phyloP scores from a whole-genome alignment of 2,888 invertebrate species.

The Clanis bilineata region DNA sequence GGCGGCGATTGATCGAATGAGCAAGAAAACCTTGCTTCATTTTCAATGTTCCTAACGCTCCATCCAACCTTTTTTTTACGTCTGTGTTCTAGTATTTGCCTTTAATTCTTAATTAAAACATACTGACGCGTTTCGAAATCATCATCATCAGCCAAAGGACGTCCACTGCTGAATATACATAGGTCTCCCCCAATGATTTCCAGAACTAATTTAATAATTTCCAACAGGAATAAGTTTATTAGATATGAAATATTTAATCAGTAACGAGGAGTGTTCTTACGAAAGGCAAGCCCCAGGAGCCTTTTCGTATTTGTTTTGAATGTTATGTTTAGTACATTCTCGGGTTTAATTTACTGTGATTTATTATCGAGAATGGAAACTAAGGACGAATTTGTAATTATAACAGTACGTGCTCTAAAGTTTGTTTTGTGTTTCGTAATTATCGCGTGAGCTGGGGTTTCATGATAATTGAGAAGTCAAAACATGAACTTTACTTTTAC shows the following conservation, averaged over 20 bases:
- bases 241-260: slow-evolving; percentile 8
- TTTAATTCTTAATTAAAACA: slow-evolving; percentile 2
- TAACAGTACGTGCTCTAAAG: background rate
- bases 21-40: too few relatives aligned
- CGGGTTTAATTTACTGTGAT: slow-evolving; percentile 1
- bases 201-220: too few relatives aligned
- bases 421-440: slow-evolving; percentile 1
- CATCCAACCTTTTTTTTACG: too few relatives aligned
- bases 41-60: too few relatives aligned
- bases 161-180: too few relatives aligned
- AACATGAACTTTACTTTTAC: too few relatives aligned
- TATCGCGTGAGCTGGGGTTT: background rate
- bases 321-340: background rate
- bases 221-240: background rate
- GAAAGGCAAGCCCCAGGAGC: background rate
- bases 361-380: slow-evolving; percentile 1
- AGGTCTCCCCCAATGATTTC: too few relatives aligned
- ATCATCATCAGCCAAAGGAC: too few relatives aligned
- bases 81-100: background rate
- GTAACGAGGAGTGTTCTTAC: background rate
- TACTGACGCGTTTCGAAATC: background rate
- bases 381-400: slow-evolving; percentile 1
- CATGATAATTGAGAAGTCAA: too few relatives aligned
- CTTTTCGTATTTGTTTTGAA: background rate
- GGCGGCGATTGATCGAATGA: too few relatives aligned